Evolutionary conservation across 2,797 vertebrate genomes (phyloP), one percentile per base, ranked within the genome.

Genomic region (Enteromius viviparus): DNA sequence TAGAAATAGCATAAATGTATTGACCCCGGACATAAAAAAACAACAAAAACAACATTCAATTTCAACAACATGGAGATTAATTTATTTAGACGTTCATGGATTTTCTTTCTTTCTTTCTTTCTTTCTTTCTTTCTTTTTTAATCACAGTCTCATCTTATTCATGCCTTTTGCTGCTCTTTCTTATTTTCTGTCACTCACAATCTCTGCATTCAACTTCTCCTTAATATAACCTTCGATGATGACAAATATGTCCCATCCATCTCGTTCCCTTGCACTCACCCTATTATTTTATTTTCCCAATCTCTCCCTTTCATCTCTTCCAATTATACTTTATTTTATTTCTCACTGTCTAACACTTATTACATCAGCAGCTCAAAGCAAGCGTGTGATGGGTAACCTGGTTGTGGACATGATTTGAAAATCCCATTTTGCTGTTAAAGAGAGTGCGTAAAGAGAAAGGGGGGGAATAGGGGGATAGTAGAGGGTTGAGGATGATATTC

Each of bases 341-440:
- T 77, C 37, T 60, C 8, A 19, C 23, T 2, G 4, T 69, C 5
- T 60, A 49, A 70, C 75, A 26, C 65, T 12, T 60, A 60, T 60
- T 78, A 47, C 81, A 78, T 42, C 60, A 68, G 60, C 11, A 12
- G 23, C 42, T 77, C 65, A 70, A 21, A 77, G 49, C 21, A 60
- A 3, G 5, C 21, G 62, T 62, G 40, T 76, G 64, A 62, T 5
- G 1, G 51, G 40, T 60, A 70, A 77, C 65, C 75, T 77, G 74
- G 37, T 60, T 60, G 26, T 62, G 64, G 21, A 42, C 76, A 55
- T 64, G 19, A 42, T 82, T 68, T 77, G 26, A 87, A 82, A 80
- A 72, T 29, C 47, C 32, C 10, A 70, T 86, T 80, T 84, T 69
- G 49, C 15, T 76, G 14, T 79, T 69, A 51, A 51, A 40, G 1